Evolutionary conservation across 2,888 invertebrate species (phyloP).

Genomic region (Agrotis ipsilon): DNA sequence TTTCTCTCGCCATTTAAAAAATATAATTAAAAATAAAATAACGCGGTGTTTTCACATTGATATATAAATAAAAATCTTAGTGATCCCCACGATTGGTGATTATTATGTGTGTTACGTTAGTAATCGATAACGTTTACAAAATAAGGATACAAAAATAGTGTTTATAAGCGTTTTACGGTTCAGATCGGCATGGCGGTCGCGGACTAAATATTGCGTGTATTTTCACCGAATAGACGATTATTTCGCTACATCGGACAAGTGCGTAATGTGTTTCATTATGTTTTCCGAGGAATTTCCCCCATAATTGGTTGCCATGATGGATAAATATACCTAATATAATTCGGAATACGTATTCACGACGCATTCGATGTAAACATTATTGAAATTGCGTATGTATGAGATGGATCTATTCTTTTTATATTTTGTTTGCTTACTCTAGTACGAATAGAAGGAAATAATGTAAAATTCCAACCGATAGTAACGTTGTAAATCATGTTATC

Average conservation of each 20-base stretch:
- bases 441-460: slow-evolving; percentile 37
- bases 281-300: slow-evolving; percentile 63
- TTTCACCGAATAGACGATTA: slow-evolving; percentile 67
- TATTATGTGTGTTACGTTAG: slow-evolving; percentile 53
- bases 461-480: slow-evolving; percentile 48
- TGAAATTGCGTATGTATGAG: slow-evolving; percentile 60
- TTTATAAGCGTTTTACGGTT: slow-evolving; percentile 83
- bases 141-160: slow-evolving; percentile 86
- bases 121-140: slow-evolving; percentile 75
- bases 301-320: slow-evolving; percentile 45
- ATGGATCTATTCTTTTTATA: slow-evolving; percentile 54
- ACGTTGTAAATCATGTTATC: slow-evolving; percentile 43
- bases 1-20: slow-evolving; percentile 64
- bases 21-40: slow-evolving; percentile 62
- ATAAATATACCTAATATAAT: slow-evolving; percentile 56
- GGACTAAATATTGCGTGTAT: slow-evolving; percentile 72
- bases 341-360: slow-evolving; percentile 43
- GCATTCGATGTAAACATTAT: slow-evolving; percentile 62
- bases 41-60: slow-evolving; percentile 40
- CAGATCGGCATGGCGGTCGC: slow-evolving; percentile 82
- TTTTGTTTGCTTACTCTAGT: slow-evolving; percentile 37
- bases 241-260: slow-evolving; percentile 67
- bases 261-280: slow-evolving; percentile 58
- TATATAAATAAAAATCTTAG: slow-evolving; percentile 40
- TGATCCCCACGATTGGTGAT: slow-evolving; percentile 52